phyloP scores from a whole-genome alignment of 2,888 invertebrate species.

The Antheraea yamamai region DNA sequence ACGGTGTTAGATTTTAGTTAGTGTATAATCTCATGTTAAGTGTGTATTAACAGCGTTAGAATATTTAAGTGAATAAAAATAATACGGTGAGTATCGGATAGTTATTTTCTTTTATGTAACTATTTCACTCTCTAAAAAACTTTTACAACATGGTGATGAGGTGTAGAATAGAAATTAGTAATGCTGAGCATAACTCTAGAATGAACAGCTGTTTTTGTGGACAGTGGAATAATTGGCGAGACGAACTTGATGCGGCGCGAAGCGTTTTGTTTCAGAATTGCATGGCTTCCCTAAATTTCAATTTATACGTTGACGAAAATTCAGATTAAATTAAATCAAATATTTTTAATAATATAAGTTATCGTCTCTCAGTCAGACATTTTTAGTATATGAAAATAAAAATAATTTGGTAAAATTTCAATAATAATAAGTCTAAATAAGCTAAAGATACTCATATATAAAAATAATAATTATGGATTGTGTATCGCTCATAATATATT shows the following conservation, averaged over 20 bases:
- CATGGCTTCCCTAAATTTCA: background rate
- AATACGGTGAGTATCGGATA: constrained; percentile 60
- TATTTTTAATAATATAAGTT: too few relatives aligned
- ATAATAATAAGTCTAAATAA: background rate
- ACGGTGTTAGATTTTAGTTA: constrained; percentile 43
- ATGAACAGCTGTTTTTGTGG: constrained; percentile 40
- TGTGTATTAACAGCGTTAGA: constrained; percentile 46
- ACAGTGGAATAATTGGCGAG: constrained; percentile 21
- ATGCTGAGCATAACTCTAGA: constrained; percentile 22
- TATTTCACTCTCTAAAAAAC: constrained; percentile 27
- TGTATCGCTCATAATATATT: too few relatives aligned
- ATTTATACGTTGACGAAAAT: background rate
- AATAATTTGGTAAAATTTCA: background rate
- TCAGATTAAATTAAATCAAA: background rate
- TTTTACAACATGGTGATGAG: constrained; percentile 21
- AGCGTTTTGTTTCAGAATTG: background rate
- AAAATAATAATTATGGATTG: background rate
- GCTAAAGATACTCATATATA: background rate
- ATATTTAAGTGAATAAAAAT: constrained; percentile 52
- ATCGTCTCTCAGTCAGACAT: background rate
- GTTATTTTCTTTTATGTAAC: constrained; percentile 34
- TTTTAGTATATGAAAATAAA: background rate
- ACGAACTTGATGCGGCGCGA: background rate
- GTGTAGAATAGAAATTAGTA: constrained; percentile 20
- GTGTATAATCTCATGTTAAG: constrained; percentile 55